These are phyloP conservation scores for Gasteruption jaculator DNA, from an alignment of 2,888 invertebrate species.

Conservation along the genomic window DNA sequence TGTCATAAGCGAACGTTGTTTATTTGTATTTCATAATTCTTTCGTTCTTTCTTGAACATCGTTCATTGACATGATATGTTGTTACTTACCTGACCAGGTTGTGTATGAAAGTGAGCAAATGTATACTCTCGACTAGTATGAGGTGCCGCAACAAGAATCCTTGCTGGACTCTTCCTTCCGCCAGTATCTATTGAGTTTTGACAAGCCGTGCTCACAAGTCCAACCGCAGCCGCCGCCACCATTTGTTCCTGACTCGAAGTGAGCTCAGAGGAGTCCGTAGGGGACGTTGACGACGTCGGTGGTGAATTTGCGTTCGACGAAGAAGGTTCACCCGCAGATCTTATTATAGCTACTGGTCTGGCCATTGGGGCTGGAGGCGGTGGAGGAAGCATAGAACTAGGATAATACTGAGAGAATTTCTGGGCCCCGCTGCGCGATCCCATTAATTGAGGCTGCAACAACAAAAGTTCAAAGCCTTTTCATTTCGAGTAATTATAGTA, in stretches of 20 bases:
- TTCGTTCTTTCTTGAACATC: too few relatives aligned
- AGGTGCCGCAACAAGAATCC: slow-evolving; percentile 54
- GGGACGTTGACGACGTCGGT: slow-evolving; percentile 56
- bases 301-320: slow-evolving; percentile 62
- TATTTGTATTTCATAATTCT: too few relatives aligned
- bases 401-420: slow-evolving; percentile 77
- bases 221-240: slow-evolving; percentile 48
- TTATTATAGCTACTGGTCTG: slow-evolving; percentile 90
- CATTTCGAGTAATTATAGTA: too few relatives aligned
- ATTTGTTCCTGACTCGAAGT: slow-evolving; percentile 35
- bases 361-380: slow-evolving; percentile 96
- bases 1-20: too few relatives aligned
- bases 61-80: too few relatives aligned
- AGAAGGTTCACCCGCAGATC: slow-evolving; percentile 71
- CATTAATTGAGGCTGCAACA: slow-evolving; percentile 54
- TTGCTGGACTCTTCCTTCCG: slow-evolving; percentile 46
- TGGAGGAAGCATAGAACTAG: slow-evolving; percentile 90
- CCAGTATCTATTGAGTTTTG: slow-evolving; percentile 42
- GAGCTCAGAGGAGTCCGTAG: slow-evolving; percentile 45
- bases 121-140: slow-evolving; percentile 68
- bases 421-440: slow-evolving; percentile 52
- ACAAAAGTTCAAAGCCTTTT: too few relatives aligned
- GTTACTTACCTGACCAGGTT: slow-evolving; percentile 68
- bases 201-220: slow-evolving; percentile 48
- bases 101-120: slow-evolving; percentile 91